A percentile compares a stretch with the other conserved stretches of the same genome.
Evolutionary conservation across 2,888 invertebrate genomes (phyloP).

Genomic region (Tortrix viridana): DNA sequence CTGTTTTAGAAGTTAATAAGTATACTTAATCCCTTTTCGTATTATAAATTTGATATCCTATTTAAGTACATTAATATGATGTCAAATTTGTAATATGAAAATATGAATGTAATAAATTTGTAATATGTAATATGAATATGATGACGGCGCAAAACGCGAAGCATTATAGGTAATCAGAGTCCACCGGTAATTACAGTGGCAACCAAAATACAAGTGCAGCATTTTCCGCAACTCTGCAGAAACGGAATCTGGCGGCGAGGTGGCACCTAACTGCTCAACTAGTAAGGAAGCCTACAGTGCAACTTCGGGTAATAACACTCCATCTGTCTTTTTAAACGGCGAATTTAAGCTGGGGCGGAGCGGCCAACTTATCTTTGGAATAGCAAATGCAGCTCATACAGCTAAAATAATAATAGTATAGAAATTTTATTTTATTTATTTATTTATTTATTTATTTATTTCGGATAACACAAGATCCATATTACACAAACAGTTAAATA

Average conservation of each 20-base stretch:
- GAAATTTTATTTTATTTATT: too few relatives aligned
- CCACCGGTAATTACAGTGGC: neutral
- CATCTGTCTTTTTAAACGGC: slow-evolving; percentile 34
- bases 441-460: too few relatives aligned
- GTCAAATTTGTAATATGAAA: too few relatives aligned
- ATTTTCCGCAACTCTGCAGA: slow-evolving; percentile 24
- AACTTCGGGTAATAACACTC: slow-evolving; percentile 18
- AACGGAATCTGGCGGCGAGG: slow-evolving; percentile 11
- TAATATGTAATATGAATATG: too few relatives aligned
- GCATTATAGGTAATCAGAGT: neutral
- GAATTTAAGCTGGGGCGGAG: slow-evolving; percentile 9
- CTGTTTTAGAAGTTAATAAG: too few relatives aligned
- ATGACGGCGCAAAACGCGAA: neutral
- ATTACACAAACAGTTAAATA: too few relatives aligned
- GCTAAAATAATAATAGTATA: too few relatives aligned
- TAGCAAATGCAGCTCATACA: neutral
- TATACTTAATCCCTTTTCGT: too few relatives aligned
- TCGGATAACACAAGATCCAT: too few relatives aligned
- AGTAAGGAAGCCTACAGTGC: slow-evolving; percentile 19
- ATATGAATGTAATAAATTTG: too few relatives aligned
- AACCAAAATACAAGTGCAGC: slow-evolving; percentile 5
- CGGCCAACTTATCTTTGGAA: neutral
- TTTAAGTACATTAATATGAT: too few relatives aligned
- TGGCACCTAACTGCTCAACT: slow-evolving; percentile 21
- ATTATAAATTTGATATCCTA: too few relatives aligned